Evolutionary conservation across 2,113 vertebrate species (phyloP), one percentile per base, ranked within the genome.

Genomic region (Urocynchramus pylzowi): DNA sequence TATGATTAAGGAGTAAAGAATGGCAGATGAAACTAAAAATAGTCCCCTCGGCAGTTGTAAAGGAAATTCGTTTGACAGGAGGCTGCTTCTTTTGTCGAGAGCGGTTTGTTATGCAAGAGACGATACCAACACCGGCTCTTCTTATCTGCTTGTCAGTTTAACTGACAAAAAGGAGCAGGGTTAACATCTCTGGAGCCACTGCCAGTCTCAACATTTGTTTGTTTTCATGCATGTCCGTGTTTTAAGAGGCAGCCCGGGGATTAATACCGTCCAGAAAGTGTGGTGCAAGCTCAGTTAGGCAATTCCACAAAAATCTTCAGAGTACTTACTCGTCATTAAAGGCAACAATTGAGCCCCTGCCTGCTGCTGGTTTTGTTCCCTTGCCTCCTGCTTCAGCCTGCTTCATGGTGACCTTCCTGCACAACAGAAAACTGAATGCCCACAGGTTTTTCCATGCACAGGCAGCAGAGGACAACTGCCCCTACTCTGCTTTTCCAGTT

Each of bases 11-110:
- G 93, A 93, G 79, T 71, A 88, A 94, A 94, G 90, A 83, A 96
- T 94, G 85, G 85, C 84, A 96, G 90, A 96, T 94, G 69, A 96
- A 94, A 96, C 96, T 95, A 96, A 96, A 97, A 97, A 97, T 96
- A 97, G 78, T 67, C 53, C 65, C 79, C 83, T 92, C 54, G 85
- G 92, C 97, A 97, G 97, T 96, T 97, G 80, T 93, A 97, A 90
- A 97, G 97, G 97, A 97, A 97, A 97, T 97, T 97, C 93, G 96
- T 97, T 97, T 97, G 97, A 94, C 97, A 96, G 97, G 88, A 95
- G 95, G 89, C 97, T 96, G 97, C 94, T 97, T 96, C 96, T 97
- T 97, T 97, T 97, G 95, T 97, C 37, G 17, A 95, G 87, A 93
- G 97, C 47, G 94, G 97, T 97, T 97, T 97, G 95, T 97, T 97